These are phyloP conservation scores for Palythoa grandis DNA, from an alignment of 92 coral and sea anemone species.

Conservation along the genomic window DNA sequence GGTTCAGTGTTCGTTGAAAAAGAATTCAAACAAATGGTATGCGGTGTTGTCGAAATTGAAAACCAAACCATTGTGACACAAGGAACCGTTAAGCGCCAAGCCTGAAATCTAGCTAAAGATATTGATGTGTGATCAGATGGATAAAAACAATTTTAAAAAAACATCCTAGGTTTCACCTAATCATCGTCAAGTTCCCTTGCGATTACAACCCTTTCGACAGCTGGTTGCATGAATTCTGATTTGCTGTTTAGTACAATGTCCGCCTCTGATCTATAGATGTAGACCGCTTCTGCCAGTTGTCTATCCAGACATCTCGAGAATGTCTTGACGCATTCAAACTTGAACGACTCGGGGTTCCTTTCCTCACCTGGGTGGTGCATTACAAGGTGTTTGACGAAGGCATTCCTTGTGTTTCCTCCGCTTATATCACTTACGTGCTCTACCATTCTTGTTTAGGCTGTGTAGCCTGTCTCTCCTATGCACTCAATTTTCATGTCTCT, in stretches of 20 bases:
- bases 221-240: background rate
- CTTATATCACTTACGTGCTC: too few species aligned
- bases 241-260: background rate
- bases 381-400: background rate
- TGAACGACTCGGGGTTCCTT: background rate
- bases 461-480: conserved; percentile 5
- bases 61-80: background rate
- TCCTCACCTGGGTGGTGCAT: conserved; percentile 11
- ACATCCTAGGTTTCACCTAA: background rate
- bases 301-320: background rate
- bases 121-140: background rate
- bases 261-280: too few species aligned
- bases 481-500: background rate
- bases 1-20: background rate
- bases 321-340: background rate
- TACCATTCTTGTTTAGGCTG: too few species aligned
- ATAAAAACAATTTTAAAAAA: too few species aligned
- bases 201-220: background rate
- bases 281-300: background rate
- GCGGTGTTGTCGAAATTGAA: background rate
- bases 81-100: background rate
- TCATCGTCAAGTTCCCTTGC: background rate
- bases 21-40: background rate
- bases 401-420: too few species aligned
- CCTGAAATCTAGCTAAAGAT: background rate